Evolutionary conservation across 2,797 vertebrate species (phyloP).

Genomic region (Trachurus trachurus): DNA sequence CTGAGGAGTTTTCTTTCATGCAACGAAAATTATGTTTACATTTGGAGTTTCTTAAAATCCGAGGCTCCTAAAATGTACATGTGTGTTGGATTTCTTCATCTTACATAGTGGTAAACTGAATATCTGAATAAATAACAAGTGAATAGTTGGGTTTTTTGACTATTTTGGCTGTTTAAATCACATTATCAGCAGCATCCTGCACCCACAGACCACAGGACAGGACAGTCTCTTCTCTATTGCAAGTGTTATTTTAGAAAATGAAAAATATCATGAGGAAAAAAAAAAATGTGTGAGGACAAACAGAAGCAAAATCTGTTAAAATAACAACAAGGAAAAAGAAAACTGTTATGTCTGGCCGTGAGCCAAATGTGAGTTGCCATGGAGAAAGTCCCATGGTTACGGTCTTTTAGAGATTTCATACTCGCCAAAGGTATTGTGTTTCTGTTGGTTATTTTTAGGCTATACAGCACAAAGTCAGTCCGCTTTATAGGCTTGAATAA

Average conservation of each 20-base stretch:
- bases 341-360: neutral
- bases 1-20: no score
- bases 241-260: neutral
- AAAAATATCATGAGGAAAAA: neutral
- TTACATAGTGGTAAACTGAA: no score
- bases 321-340: neutral
- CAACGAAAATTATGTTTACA: no score
- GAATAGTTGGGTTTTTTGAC: no score
- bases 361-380: slow-evolving; percentile 56
- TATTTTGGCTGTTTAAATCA: neutral
- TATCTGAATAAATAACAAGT: no score
- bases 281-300: neutral
- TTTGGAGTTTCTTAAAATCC: no score
- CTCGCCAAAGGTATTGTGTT: neutral
- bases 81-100: neutral
- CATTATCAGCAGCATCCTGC: neutral
- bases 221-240: neutral
- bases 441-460: slow-evolving; percentile 1
- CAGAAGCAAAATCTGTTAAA: no score
- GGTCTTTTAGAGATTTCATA: slow-evolving; percentile 5
- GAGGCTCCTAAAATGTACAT: neutral
- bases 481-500: neutral
- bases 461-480: neutral
- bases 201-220: neutral
- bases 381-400: slow-evolving; percentile 38